Percentiles rank a stretch among this genome's conserved stretches.
Evolutionary conservation across 2,113 vertebrate species (phyloP).

Genomic region (Erythrolamprus reginae): DNA sequence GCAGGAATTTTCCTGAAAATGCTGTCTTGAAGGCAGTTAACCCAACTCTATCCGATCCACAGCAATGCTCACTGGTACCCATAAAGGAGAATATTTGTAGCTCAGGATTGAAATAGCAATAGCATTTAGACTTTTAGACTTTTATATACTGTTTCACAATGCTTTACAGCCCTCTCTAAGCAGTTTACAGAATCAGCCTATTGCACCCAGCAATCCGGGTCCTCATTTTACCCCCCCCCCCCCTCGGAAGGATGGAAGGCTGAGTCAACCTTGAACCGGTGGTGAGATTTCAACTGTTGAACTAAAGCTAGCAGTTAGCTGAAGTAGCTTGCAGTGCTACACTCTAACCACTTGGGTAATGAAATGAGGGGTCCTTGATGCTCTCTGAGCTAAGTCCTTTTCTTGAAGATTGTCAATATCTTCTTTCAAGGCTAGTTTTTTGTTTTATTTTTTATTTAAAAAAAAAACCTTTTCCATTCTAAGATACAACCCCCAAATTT

Average conservation of each 20-base stretch:
- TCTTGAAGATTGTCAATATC: not conserved
- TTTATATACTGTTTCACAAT: too few relatives aligned
- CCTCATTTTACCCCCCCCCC: too few relatives aligned
- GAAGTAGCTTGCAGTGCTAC: too few relatives aligned
- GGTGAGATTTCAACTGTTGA: too few relatives aligned
- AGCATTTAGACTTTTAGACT: too few relatives aligned
- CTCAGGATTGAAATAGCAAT: not conserved
- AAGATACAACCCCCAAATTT: not conserved
- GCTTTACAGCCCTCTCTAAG: too few relatives aligned
- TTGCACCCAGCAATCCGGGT: too few relatives aligned
- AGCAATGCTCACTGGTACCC: not conserved
- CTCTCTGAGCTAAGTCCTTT: not conserved
- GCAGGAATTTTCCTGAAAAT: not conserved
- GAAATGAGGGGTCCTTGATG: not conserved
- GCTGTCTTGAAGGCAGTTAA: not conserved
- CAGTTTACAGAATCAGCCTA: too few relatives aligned
- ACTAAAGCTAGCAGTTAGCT: too few relatives aligned
- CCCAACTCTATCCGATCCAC: not conserved
- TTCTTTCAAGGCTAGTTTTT: not conserved
- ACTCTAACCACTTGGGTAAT: too few relatives aligned
- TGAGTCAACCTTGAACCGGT: too few relatives aligned
- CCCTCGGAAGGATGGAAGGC: too few relatives aligned
- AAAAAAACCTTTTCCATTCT: not conserved
- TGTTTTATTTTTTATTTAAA: not conserved
- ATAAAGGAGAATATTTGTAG: not conserved